Percentiles rank a stretch among this genome's conserved stretches.
Evolutionary conservation across 2,113 vertebrate species (phyloP).

Genomic region (Pogonocichla stellata): DNA sequence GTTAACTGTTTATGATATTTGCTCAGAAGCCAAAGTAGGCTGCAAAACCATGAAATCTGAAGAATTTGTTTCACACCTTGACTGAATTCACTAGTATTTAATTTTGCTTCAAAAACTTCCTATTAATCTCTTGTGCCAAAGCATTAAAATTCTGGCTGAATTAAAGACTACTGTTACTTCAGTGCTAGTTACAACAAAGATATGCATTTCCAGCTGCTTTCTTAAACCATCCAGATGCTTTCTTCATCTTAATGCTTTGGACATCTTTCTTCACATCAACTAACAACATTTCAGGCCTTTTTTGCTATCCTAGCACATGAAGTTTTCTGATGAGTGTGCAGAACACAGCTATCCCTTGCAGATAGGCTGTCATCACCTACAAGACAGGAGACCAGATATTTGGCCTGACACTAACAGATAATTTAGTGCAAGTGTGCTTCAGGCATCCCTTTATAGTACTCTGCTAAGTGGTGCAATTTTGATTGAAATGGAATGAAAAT

Average conservation of each 20-base stretch:
- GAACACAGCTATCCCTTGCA: background rate
- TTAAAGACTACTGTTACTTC: background rate
- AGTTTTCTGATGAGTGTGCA: background rate
- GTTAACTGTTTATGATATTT: background rate
- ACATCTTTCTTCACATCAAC: background rate
- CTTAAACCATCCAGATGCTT: background rate
- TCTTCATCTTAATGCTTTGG: background rate
- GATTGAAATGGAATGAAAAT: conserved; percentile 56
- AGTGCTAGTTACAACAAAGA: background rate
- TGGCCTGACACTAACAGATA: background rate
- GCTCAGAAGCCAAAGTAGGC: background rate
- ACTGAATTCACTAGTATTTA: background rate
- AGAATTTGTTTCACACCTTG: background rate
- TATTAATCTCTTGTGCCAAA: background rate
- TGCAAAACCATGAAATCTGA: background rate
- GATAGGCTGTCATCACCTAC: background rate
- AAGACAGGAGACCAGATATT: background rate
- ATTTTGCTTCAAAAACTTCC: background rate
- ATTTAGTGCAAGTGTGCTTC: conserved; percentile 20
- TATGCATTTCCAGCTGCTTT: background rate
- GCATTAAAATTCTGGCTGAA: background rate
- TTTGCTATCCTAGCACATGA: background rate
- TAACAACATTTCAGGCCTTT: background rate
- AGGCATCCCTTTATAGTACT: conserved; percentile 12
- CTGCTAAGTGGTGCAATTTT: conserved; percentile 37